phyloP scores from a whole-genome alignment of 2,888 invertebrate species.

The Cynaeus angustus region DNA sequence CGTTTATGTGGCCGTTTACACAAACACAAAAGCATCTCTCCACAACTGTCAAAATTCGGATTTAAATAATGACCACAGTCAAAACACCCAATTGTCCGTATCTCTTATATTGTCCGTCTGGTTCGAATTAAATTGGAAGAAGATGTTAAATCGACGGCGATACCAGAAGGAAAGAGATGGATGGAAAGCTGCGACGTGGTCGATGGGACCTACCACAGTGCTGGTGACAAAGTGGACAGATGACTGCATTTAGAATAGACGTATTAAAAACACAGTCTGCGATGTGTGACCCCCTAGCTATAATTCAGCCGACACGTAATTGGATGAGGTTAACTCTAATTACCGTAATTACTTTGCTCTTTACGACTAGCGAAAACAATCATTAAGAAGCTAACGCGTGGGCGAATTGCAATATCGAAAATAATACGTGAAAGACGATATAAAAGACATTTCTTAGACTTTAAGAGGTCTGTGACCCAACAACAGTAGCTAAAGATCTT shows the following conservation, averaged over 20 bases:
- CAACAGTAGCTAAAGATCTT: no score
- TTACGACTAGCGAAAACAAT: slow-evolving; percentile 25
- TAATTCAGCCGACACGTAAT: slow-evolving; percentile 37
- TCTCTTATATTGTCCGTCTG: slow-evolving; percentile 54
- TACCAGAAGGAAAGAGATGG: slow-evolving; percentile 54
- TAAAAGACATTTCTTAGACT: no score
- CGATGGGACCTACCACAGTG: slow-evolving; percentile 69
- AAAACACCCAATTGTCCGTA: slow-evolving; percentile 67
- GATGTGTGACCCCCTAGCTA: slow-evolving; percentile 56
- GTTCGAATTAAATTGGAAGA: slow-evolving; percentile 56
- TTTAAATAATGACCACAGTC: slow-evolving; percentile 68
- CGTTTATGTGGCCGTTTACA: slow-evolving; percentile 55
- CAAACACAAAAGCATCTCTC: slow-evolving; percentile 62
- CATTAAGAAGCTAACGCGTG: slow-evolving; percentile 6
- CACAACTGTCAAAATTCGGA: slow-evolving; percentile 66
- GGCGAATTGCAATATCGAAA: neutral
- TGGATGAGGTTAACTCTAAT: slow-evolving; percentile 41
- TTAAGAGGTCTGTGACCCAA: no score
- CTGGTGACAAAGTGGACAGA: slow-evolving; percentile 71
- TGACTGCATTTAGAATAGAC: slow-evolving; percentile 66
- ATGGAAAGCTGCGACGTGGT: slow-evolving; percentile 59
- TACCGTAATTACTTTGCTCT: slow-evolving; percentile 33
- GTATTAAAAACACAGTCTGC: slow-evolving; percentile 59
- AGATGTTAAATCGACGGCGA: slow-evolving; percentile 42
- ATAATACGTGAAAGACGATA: neutral